These are phyloP conservation scores for Geophilus truncorum DNA, from an alignment of 2,888 invertebrate genomes.

Conservation along the genomic window DNA sequence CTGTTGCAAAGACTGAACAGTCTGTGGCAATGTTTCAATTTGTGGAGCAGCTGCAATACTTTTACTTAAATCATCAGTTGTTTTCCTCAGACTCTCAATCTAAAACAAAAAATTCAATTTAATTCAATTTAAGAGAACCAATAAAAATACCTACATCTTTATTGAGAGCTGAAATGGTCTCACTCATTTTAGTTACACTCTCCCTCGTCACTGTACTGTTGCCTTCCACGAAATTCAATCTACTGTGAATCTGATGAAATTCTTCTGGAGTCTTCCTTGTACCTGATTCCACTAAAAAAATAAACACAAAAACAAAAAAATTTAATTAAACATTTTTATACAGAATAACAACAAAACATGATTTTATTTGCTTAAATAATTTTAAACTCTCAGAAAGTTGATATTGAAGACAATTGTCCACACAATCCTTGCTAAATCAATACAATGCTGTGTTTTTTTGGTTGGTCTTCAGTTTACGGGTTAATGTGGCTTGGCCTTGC, in stretches of 20 bases:
- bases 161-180: constrained; percentile 38
- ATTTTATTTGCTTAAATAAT: background rate
- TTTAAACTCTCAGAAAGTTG: too few species aligned
- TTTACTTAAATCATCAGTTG: constrained; percentile 37
- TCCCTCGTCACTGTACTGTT: constrained; percentile 38
- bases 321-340: background rate
- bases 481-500: too few species aligned
- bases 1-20: constrained; percentile 37
- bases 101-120: background rate
- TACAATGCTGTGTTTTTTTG: too few species aligned
- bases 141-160: constrained; percentile 39
- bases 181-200: constrained; percentile 38
- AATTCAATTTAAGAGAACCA: background rate
- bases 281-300: background rate
- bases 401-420: too few species aligned
- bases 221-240: constrained; percentile 38
- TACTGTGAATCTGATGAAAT: constrained; percentile 40
- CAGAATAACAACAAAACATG: background rate
- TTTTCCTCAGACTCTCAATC: constrained; percentile 37
- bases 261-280: constrained; percentile 38
- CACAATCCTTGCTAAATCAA: too few species aligned
- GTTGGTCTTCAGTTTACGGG: too few species aligned
- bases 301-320: background rate
- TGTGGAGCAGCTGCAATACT: constrained; percentile 40
- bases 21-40: constrained; percentile 40